Evolutionary conservation across 1,140 invertebrate genomes (phyloP), one percentile per base, ranked within the genome.

Genomic region (Eriosoma lanigerum): DNA sequence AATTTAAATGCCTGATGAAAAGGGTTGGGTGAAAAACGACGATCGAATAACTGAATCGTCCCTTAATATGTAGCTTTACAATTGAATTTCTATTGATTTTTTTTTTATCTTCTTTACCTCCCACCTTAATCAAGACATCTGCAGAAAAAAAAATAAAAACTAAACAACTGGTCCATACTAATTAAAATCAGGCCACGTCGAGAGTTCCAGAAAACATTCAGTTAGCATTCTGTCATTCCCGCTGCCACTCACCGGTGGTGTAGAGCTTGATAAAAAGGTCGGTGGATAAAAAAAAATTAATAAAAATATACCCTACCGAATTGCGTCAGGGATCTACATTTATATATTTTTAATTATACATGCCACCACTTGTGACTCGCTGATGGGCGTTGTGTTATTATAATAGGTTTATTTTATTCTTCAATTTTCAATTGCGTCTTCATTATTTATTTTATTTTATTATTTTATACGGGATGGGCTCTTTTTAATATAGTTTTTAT

Each of bases 51-150:
- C 8, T 38, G 32, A 38, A 38, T 38, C 8, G 8, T 4, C 29
- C 19, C 29, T n/a, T 19, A 9, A 2, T 24, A 44, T 4, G 13
- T 46, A 66, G 38, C 44, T 17, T 13, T 8, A 68, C n/a, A 3
- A 68, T 68, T 38, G 64, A 68, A 48, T 48, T 68, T n/a, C n/a
- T n/a, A n/a, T 44, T 66, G 64, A n/a, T 66, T 66, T 66, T 66
- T 0, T n/a, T 46, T 48, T 0, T 24, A 48, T 68, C 15, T n/a
- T 21, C 29, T 72, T 48, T 46, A 17, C 44, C 68, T n/a, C n/a
- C 48, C 24, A 8, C n/a, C 48, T 72, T 52, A 72, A 72, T 72
- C 68, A 72, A 72, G 46, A 12, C 26, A 32, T 26, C 68, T 3
- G 15, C 15, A n/a, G 66, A n/a, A 26, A 0, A 26, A 58, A 62